Conservation (phyloP, 2,113 vertebrate genomes). For the Ageneiosus marmoratus region DNA sequence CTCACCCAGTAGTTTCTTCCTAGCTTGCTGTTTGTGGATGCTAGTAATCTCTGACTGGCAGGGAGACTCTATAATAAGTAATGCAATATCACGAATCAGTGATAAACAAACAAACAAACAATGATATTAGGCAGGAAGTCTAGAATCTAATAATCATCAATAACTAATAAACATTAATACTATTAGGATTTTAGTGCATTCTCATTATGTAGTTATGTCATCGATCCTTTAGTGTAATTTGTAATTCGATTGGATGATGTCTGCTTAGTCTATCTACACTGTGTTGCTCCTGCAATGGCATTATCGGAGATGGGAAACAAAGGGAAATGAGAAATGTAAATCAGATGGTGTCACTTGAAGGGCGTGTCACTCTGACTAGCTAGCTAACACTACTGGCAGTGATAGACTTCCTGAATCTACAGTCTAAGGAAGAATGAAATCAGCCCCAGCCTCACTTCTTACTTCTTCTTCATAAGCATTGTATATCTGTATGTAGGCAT, state of each 20-base stretch:
- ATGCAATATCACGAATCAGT: slow-evolving; percentile 31
- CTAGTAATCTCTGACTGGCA: slow-evolving; percentile 87
- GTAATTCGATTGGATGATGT: not conserved
- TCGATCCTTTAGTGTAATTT: not conserved
- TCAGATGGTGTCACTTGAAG: not conserved
- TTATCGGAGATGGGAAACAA: no score
- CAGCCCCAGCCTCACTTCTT: not conserved
- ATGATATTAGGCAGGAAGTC: not conserved
- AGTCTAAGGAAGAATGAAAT: not conserved
- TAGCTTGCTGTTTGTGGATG: slow-evolving; percentile 84
- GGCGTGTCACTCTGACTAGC: not conserved
- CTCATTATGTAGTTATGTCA: not conserved
- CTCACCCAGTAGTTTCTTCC: slow-evolving; percentile 91
- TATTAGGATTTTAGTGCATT: not conserved
- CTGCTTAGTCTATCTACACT: no score
- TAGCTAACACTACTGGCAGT: not conserved
- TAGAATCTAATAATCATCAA: not conserved
- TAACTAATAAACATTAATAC: not conserved
- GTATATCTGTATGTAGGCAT: no score
- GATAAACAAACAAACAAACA: not conserved
- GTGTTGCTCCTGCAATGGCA: no score
- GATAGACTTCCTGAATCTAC: not conserved
- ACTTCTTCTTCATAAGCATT: not conserved
- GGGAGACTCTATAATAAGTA: slow-evolving; percentile 83
- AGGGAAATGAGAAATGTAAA: not conserved